phyloP scores from a whole-genome alignment of 2,113 vertebrate species.

The Pimephales promelas region DNA sequence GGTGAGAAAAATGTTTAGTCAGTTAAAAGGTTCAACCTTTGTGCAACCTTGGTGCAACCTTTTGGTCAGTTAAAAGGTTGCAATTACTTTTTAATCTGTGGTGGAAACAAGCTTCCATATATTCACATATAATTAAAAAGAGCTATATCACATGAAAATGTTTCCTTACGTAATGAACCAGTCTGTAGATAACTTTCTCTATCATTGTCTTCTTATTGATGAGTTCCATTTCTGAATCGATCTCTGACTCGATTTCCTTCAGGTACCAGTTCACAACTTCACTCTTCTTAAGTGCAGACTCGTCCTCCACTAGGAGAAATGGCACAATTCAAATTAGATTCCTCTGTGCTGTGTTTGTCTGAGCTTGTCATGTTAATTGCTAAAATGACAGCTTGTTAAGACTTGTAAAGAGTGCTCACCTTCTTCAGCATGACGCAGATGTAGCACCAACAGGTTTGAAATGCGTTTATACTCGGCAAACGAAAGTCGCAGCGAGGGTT shows the following conservation, averaged over 20 bases:
- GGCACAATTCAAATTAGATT: neutral
- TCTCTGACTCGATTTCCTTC: constrained; percentile 96
- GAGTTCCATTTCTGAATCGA: constrained; percentile 94
- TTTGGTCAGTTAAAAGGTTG: no score
- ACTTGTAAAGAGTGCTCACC: constrained; percentile 70
- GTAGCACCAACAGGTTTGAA: constrained; percentile 94
- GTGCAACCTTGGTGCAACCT: no score
- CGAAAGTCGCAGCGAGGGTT: constrained; percentile 84
- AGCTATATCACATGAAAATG: neutral
- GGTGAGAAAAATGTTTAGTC: no score
- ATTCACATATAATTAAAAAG: neutral
- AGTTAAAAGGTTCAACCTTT: no score
- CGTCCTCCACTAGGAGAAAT: constrained; percentile 82
- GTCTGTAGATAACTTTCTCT: constrained; percentile 93
- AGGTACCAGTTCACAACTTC: constrained; percentile 97
- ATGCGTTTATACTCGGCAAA: constrained; percentile 91
- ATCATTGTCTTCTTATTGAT: constrained; percentile 92
- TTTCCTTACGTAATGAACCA: constrained; percentile 88
- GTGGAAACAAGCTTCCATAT: no score
- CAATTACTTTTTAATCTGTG: no score
- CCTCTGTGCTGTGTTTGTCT: neutral
- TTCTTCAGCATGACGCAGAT: constrained; percentile 89
- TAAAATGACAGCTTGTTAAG: neutral
- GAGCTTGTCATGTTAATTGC: neutral
- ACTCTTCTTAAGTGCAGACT: constrained; percentile 86